Conservation (phyloP, 2,888 invertebrate species). For the Anagyrus pseudococci region DNA sequence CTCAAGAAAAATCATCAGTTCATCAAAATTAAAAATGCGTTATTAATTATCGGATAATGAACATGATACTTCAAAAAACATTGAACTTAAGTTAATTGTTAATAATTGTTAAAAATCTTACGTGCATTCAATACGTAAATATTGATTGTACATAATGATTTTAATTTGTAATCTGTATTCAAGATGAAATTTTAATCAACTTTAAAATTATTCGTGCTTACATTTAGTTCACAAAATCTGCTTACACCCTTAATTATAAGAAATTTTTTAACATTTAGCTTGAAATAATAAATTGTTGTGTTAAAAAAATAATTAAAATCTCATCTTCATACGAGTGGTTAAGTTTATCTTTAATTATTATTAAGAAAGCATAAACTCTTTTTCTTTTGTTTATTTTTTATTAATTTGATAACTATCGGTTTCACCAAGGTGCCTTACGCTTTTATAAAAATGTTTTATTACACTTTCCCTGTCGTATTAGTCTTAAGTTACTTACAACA, state of each 20-base stretch:
- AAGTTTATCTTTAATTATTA: conserved; percentile 19
- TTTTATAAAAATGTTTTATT: conserved; percentile 39
- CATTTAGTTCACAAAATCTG: not conserved
- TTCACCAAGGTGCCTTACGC: conserved; percentile 49
- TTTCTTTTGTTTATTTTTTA: conserved; percentile 17
- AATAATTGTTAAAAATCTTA: conserved; percentile 2
- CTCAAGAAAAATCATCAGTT: too few relatives aligned
- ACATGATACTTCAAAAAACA: conserved; percentile 38
- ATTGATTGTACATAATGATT: not conserved
- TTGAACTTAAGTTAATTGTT: conserved; percentile 27
- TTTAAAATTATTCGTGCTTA: not conserved
- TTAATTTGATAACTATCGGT: conserved; percentile 43
- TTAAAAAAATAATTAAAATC: conserved; percentile 15
- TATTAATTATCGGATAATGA: conserved; percentile 13
- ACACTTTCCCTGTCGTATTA: conserved; percentile 46
- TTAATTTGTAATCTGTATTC: conserved; percentile 3
- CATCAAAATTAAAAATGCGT: conserved; percentile 26
- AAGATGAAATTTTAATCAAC: conserved; percentile 22
- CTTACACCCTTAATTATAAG: not conserved
- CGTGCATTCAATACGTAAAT: not conserved
- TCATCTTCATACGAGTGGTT: conserved; percentile 30
- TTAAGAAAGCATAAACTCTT: conserved; percentile 12
- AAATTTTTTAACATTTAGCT: not conserved
- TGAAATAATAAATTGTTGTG: not conserved
- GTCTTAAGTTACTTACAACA: conserved; percentile 27